Evolutionary conservation across 1,140 invertebrate species (phyloP).

Genomic region (Musca domestica): DNA sequence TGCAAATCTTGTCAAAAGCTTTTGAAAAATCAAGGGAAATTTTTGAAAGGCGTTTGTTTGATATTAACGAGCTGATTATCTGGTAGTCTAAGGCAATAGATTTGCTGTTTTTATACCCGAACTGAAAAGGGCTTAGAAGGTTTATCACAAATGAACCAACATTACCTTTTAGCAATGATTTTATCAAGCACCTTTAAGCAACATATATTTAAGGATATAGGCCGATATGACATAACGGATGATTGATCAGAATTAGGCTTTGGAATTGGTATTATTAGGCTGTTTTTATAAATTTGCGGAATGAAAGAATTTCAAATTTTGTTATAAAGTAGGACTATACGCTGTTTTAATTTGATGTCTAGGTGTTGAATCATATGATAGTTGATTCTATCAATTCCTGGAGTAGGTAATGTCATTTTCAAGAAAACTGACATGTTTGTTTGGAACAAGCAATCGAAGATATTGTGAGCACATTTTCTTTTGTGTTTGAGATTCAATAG

Average conservation of each 20-base stretch:
- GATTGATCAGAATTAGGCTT: constrained; percentile 26
- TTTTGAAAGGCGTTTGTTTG: constrained; percentile 25
- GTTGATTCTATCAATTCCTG: constrained; percentile 18
- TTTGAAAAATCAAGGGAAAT: constrained; percentile 28
- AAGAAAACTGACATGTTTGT: not conserved
- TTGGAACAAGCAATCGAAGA: not conserved
- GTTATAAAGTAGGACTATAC: constrained; percentile 22
- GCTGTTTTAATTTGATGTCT: not conserved
- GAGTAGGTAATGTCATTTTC: constrained; percentile 1
- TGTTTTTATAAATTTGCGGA: constrained; percentile 28
- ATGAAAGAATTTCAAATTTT: constrained; percentile 18
- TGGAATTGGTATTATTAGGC: constrained; percentile 23
- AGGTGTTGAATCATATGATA: constrained; percentile 25
- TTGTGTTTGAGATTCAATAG: not conserved
- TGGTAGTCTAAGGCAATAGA: constrained; percentile 27
- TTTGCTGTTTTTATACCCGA: constrained; percentile 24
- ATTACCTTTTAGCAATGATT: too few relatives aligned
- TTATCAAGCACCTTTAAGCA: constrained; percentile 26
- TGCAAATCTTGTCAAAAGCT: constrained; percentile 28
- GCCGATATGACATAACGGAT: constrained; percentile 19
- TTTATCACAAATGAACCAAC: too few relatives aligned
- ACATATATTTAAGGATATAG: constrained; percentile 30
- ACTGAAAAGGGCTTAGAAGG: constrained; percentile 22
- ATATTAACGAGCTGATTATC: not conserved
- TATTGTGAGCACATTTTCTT: not conserved